These are phyloP conservation scores for Alaudala cheleensis DNA, from an alignment of 2,113 vertebrate species.

Conservation along the genomic window DNA sequence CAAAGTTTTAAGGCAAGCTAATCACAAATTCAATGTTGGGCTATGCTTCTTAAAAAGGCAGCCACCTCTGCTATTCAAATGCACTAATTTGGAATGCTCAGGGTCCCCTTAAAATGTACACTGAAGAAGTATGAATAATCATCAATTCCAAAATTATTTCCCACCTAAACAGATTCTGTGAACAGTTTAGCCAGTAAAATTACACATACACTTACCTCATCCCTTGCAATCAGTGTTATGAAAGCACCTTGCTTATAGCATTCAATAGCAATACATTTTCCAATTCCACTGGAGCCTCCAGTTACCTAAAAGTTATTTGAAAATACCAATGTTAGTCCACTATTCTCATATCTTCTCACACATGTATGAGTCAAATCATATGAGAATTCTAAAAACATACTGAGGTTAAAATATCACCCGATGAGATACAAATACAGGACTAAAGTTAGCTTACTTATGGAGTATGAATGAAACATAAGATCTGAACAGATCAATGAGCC, in stretches of 20 bases:
- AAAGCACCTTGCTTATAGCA: conserved; percentile 95
- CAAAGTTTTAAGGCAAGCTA: background rate
- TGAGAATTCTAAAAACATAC: background rate
- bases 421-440: background rate
- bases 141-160: background rate
- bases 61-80: background rate
- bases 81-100: background rate
- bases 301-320: conserved; percentile 82
- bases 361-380: background rate
- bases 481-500: accelerated
- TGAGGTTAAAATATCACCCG: background rate
- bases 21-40: background rate
- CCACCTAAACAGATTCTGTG: background rate
- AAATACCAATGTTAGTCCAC: background rate
- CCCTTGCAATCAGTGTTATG: conserved; percentile 93
- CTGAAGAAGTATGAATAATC: background rate
- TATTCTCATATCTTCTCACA: background rate
- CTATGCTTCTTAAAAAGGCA: background rate
- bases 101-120: background rate
- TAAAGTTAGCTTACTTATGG: background rate
- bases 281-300: conserved; percentile 96
- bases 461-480: background rate
- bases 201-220: conserved; percentile 83
- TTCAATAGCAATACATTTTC: conserved; percentile 94
- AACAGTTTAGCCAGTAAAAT: background rate